These are phyloP conservation scores for Bathynomus jamesi DNA, from an alignment of 1,140 invertebrate genomes.

Conservation along the genomic window DNA sequence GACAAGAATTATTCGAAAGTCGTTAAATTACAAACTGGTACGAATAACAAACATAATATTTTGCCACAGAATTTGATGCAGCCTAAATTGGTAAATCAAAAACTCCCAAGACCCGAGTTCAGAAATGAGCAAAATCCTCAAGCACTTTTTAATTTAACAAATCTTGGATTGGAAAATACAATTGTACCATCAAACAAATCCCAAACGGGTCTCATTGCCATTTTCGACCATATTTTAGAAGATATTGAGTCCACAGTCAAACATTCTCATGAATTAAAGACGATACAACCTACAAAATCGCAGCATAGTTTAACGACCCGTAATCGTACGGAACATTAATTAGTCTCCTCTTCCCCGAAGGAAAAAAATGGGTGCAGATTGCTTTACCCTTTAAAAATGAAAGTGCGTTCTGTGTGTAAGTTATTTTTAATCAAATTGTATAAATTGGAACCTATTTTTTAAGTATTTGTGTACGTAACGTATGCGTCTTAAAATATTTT, in stretches of 20 bases:
- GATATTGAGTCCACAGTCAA: neutral
- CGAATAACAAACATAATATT: neutral
- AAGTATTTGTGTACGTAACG: too few relatives aligned
- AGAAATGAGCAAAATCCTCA: neutral
- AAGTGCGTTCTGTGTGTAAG: too few relatives aligned
- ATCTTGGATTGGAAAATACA: neutral
- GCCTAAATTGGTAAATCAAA: neutral
- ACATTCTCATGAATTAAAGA: neutral
- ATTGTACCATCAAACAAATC: neutral
- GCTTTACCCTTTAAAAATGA: too few relatives aligned
- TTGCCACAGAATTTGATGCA: neutral
- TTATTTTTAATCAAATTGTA: too few relatives aligned
- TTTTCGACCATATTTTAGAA: neutral
- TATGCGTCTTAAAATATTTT: too few relatives aligned
- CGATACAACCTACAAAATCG: neutral
- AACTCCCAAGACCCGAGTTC: neutral
- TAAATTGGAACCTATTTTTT: too few relatives aligned
- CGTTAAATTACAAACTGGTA: neutral
- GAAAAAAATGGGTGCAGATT: too few relatives aligned
- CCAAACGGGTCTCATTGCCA: neutral
- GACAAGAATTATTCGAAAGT: neutral
- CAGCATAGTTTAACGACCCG: too few relatives aligned
- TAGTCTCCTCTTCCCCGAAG: too few relatives aligned
- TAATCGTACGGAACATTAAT: neutral
- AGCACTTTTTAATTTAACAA: neutral